These are phyloP conservation scores for Rhabdornis inornatus DNA, from an alignment of 2,113 vertebrate species.

Conservation along the genomic window DNA sequence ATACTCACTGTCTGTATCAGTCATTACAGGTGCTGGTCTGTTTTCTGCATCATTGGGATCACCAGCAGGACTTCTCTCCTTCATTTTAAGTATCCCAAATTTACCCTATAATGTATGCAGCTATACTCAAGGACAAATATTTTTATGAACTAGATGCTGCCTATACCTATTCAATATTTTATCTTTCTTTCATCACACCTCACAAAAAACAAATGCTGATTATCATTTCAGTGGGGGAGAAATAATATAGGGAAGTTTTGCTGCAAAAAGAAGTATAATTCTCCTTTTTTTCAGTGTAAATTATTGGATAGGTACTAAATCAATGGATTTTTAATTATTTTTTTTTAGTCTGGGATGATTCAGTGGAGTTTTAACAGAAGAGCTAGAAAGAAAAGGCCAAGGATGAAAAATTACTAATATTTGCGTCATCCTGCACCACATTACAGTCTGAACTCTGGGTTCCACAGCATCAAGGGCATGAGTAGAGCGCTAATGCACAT, in stretches of 20 bases:
- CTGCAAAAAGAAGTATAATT: not conserved
- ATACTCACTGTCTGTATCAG: not conserved
- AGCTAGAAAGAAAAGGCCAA: not conserved
- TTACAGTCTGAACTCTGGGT: not conserved
- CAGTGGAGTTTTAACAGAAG: not conserved
- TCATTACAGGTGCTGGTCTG: not conserved
- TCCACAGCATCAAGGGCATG: not conserved
- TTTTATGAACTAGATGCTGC: not conserved
- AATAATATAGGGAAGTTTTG: not conserved
- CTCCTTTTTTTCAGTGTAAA: not conserved
- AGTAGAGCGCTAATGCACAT: not conserved
- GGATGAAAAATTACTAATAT: not conserved
- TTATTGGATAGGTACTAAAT: not conserved
- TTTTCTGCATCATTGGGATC: not conserved
- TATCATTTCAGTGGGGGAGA: not conserved
- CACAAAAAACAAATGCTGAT: not conserved
- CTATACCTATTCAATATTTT: not conserved
- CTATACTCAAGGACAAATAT: not conserved
- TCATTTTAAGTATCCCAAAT: not conserved
- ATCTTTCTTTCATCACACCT: not conserved
- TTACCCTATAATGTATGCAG: not conserved
- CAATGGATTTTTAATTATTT: rapidly evolving
- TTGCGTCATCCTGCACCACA: not conserved
- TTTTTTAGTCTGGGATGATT: not conserved
- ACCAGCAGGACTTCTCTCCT: not conserved